A percentile compares a stretch with the other conserved stretches of the same genome.
phyloP scores from a whole-genome alignment of 2,888 invertebrate species.

The Tortricodes alternella region DNA sequence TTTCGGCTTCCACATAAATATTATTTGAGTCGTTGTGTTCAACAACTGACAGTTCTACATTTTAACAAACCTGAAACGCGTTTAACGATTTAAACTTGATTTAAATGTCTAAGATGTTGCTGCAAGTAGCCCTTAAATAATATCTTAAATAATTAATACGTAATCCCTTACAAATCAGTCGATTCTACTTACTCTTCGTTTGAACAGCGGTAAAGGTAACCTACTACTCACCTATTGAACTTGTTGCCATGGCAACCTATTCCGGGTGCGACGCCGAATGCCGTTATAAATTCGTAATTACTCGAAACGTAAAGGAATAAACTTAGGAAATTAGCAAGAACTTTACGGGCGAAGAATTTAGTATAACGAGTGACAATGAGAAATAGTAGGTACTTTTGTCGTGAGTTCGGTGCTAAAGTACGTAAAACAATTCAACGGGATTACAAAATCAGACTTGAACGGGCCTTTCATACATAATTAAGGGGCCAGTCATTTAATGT shows the following conservation, averaged over 20 bases:
- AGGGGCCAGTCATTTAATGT: too few species aligned
- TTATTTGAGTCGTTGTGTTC: too few species aligned
- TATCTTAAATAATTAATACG: not conserved
- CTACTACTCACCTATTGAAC: slow-evolving; percentile 1
- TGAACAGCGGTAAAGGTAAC: not conserved
- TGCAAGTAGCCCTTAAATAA: too few species aligned
- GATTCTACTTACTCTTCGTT: not conserved
- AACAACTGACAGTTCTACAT: too few species aligned
- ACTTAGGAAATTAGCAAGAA: slow-evolving; percentile 7
- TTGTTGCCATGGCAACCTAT: not conserved
- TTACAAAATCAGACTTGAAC: too few species aligned
- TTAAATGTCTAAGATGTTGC: too few species aligned
- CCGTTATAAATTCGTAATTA: slow-evolving; percentile 11
- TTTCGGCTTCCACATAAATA: too few species aligned
- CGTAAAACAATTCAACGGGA: too few species aligned
- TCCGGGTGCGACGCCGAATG: not conserved
- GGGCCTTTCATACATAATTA: too few species aligned
- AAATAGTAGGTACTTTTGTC: not conserved
- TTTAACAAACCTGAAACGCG: too few species aligned
- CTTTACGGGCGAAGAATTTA: slow-evolving; percentile 6
- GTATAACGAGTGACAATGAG: slow-evolving; percentile 11
- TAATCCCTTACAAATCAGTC: not conserved
- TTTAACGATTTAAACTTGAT: too few species aligned
- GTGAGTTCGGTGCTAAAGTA: too few species aligned
- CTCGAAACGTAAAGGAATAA: slow-evolving; percentile 5